These are phyloP conservation scores for Pseudococcus jackbeardsleyi DNA, from an alignment of 2,888 invertebrate species.

Conservation along the genomic window DNA sequence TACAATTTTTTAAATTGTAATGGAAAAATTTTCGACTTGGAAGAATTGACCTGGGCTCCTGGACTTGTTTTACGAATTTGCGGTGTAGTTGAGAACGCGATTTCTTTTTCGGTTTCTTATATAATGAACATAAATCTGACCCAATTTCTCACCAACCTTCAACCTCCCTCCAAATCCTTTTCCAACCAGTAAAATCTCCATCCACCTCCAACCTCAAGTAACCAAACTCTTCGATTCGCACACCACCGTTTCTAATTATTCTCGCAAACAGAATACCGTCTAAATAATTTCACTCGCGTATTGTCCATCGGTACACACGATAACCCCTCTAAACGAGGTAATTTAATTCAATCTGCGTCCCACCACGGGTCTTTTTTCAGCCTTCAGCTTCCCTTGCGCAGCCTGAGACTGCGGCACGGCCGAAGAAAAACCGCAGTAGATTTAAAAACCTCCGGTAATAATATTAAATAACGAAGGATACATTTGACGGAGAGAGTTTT, in stretches of 20 bases:
- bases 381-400: background rate
- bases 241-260: background rate
- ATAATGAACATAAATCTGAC: too few species aligned
- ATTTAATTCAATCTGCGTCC: conserved; percentile 34
- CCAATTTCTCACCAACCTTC: too few species aligned
- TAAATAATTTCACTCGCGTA: conserved; percentile 12
- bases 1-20: too few species aligned
- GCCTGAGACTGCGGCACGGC: background rate
- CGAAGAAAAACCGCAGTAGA: background rate
- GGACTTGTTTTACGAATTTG: too few species aligned
- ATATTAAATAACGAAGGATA: conserved; percentile 30
- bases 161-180: too few species aligned
- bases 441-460: conserved; percentile 38
- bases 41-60: too few species aligned
- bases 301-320: conserved; percentile 12
- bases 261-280: conserved; percentile 1
- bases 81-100: too few species aligned
- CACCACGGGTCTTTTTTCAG: background rate
- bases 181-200: too few species aligned
- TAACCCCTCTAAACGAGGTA: conserved; percentile 32
- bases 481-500: conserved; percentile 37
- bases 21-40: too few species aligned
- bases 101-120: too few species aligned
- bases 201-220: too few species aligned
- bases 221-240: background rate